Conservation (phyloP, 1,140 invertebrate species). For the Zaprionus davidi region DNA sequence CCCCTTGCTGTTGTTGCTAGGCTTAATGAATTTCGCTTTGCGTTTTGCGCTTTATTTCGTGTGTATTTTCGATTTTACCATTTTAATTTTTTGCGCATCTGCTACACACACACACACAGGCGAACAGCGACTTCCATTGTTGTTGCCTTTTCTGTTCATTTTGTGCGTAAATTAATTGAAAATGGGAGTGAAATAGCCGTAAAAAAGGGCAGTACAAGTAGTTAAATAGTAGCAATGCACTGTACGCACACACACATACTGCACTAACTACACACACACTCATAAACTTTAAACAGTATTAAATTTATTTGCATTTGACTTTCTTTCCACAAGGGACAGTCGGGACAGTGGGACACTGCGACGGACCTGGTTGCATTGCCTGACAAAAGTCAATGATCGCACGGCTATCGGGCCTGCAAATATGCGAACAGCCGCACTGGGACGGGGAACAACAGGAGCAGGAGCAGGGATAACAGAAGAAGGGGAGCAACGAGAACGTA, state of each 20-base stretch:
- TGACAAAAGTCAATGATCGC: constrained; percentile 79
- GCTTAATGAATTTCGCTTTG: constrained; percentile 27
- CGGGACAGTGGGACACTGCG: neutral
- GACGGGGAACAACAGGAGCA: constrained; percentile 2
- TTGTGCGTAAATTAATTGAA: constrained; percentile 2
- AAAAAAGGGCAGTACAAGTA: neutral
- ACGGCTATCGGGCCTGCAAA: constrained; percentile 59
- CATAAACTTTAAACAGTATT: neutral
- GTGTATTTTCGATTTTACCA: constrained; percentile 22
- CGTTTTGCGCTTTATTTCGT: constrained; percentile 10
- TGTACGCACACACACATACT: neutral
- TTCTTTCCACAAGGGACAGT: neutral
- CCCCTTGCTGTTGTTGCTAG: constrained; percentile 23
- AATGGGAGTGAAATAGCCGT: neutral
- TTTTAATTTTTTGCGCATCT: constrained; percentile 57
- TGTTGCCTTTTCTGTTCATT: neutral
- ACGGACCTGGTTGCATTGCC: constrained; percentile 38
- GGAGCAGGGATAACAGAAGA: neutral
- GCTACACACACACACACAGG: constrained; percentile 11
- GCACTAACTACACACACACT: neutral
- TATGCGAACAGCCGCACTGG: constrained; percentile 53
- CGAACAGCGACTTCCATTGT: neutral
- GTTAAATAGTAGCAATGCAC: neutral
- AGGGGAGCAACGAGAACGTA: constrained; percentile 37
- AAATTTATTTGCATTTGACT: constrained; percentile 1